Evolutionary conservation across 2,113 vertebrate species (phyloP), one percentile per base, ranked within the genome.

Genomic region (Campylomormyrus tamandua): DNA sequence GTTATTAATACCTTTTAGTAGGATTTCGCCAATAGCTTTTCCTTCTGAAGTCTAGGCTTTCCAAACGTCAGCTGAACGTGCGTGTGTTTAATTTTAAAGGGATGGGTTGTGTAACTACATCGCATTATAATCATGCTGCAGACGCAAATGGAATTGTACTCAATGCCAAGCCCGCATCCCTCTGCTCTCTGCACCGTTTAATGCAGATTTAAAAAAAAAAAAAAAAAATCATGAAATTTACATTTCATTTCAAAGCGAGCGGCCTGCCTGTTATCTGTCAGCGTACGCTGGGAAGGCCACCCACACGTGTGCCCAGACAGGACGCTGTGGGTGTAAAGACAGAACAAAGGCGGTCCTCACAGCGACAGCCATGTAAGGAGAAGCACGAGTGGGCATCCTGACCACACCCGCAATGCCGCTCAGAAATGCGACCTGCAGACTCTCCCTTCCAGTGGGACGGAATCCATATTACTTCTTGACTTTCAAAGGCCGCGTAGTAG

Each of bases 171-270:
- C 94, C 94, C 91, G 93, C 93, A 93, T 94, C 92, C 92, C 89
- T 92, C 93, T 46, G 92, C 94, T 94, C 92, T 92, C 93, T 94
- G 92, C 90, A 91, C 93, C 93, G 92, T 93, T 93, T 93, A 94
- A 95, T 95, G 95, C 94, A 96, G 95, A 95, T 96, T 96, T 95
- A 93, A 92, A 91, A 94, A 95, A 45, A 92, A 91, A 94, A 95
- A 45, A 45, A 93, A 92, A 91, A 94, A 95, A 96, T 95, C 96
- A 96, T 95, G 94, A 91, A 94, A 96, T 96, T 96, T 96, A 94
- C 94, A 95, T 96, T 95, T 96, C 95, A 95, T 95, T 95, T 93
- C 95, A 96, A 94, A 94, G 95, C 96, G 95, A 96, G 95, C 94
- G 94, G 94, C 96, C 96, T 95, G 96, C 94, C 93, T 93, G 95